phyloP scores from a whole-genome alignment of 1,140 invertebrate genomes.

The Zaprionus africanus region DNA sequence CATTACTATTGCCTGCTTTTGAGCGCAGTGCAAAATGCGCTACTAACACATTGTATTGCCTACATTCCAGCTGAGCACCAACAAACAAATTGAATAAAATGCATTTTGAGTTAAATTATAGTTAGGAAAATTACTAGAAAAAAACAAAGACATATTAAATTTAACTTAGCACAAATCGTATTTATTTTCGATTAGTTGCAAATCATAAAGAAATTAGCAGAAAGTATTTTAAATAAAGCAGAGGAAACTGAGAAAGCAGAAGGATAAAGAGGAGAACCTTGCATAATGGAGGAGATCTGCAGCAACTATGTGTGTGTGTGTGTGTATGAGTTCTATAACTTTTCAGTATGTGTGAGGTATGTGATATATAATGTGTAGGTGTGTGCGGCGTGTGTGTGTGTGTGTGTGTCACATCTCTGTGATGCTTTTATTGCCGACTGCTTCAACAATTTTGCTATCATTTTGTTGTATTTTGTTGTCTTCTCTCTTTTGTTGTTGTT shows the following conservation, averaged over 20 bases:
- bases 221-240: neutral
- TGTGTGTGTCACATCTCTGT: conserved; percentile 16
- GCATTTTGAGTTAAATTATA: neutral
- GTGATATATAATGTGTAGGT: neutral
- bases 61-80: neutral
- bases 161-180: neutral
- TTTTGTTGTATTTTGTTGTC: conserved; percentile 27
- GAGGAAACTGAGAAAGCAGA: neutral
- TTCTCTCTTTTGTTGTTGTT: conserved; percentile 13
- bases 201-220: neutral
- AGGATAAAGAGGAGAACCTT: neutral
- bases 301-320: neutral
- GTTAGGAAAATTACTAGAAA: neutral
- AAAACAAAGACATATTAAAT: neutral
- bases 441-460: conserved; percentile 36
- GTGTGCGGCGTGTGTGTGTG: conserved; percentile 5
- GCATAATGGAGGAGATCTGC: neutral
- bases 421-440: conserved; percentile 31
- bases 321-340: neutral
- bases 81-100: neutral
- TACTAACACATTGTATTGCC: neutral
- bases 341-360: neutral
- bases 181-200: neutral
- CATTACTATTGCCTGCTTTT: neutral
- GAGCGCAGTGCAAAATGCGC: neutral